These are phyloP conservation scores for Lingula anatina DNA, from an alignment of 2,888 invertebrate species.

Conservation along the genomic window DNA sequence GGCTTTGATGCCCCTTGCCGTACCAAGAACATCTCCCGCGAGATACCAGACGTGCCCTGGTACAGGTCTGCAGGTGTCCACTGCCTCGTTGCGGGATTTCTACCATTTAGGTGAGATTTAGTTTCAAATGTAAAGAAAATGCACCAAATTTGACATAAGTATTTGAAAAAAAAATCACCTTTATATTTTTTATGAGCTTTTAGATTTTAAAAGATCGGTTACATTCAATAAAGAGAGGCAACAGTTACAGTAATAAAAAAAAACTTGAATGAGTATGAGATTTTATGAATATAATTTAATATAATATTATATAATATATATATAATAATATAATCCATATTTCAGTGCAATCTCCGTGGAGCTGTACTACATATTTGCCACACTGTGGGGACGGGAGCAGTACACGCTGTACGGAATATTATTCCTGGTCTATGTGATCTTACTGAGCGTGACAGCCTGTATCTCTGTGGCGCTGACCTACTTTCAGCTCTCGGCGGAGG, in stretches of 20 bases:
- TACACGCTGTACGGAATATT: conserved; percentile 57
- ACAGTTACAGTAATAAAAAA: too few species aligned
- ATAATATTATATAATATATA: too few species aligned
- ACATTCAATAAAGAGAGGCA: too few species aligned
- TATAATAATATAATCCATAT: too few species aligned
- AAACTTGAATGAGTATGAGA: too few species aligned
- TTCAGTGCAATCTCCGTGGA: conserved; percentile 57
- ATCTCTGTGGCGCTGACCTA: conserved; percentile 57
- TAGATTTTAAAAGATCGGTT: too few species aligned
- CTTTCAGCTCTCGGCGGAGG: conserved; percentile 56
- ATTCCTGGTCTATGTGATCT: conserved; percentile 54
- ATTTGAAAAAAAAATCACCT: too few species aligned
- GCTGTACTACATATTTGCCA: conserved; percentile 57
- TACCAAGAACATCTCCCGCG: conserved; percentile 55
- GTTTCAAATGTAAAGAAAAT: too few species aligned
- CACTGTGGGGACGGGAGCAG: conserved; percentile 57
- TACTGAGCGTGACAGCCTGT: conserved; percentile 56
- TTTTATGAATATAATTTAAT: too few species aligned
- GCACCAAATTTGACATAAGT: too few species aligned
- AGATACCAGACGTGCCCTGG: conserved; percentile 55
- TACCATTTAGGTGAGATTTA: conserved; percentile 57
- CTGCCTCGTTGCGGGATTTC: conserved; percentile 56
- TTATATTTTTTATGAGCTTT: too few species aligned
- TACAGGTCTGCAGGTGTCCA: conserved; percentile 53
- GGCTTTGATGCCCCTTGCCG: conserved; percentile 55